A percentile compares a stretch with the other conserved stretches of the same genome.
Evolutionary conservation across 1,140 invertebrate genomes (phyloP).

Genomic region (Cydia fagiglandana): DNA sequence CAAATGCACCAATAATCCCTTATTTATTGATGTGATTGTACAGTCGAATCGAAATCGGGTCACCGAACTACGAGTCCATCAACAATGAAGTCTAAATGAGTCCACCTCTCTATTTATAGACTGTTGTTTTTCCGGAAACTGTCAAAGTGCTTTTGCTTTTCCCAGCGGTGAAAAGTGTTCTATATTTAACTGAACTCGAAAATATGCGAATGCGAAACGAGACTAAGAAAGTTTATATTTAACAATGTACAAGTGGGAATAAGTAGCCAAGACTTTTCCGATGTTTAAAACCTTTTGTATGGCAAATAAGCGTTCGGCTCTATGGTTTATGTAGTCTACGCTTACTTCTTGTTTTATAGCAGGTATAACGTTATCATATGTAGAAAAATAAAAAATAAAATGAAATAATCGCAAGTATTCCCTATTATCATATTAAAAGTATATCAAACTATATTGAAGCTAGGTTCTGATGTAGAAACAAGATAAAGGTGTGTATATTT

Average conservation of each 20-base stretch:
- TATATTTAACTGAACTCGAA: conserved; percentile 7
- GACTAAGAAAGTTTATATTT: neutral
- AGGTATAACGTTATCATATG: too few species aligned
- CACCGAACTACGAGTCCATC: neutral
- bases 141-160: neutral
- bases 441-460: too few species aligned
- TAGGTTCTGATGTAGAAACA: too few species aligned
- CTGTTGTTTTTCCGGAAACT: neutral
- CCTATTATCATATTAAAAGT: too few species aligned
- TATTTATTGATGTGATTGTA: neutral
- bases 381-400: too few species aligned
- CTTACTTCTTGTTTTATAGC: too few species aligned
- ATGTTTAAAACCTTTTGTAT: too few species aligned
- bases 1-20: too few species aligned
- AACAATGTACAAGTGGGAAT: neutral
- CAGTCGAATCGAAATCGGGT: neutral
- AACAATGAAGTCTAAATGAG: neutral
- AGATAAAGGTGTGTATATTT: too few species aligned
- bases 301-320: too few species aligned
- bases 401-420: too few species aligned
- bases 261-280: neutral
- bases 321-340: too few species aligned
- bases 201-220: neutral
- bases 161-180: neutral
- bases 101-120: neutral